These are phyloP conservation scores for Tromatobia lineatoria DNA, from an alignment of 2,888 invertebrate genomes.

Conservation along the genomic window DNA sequence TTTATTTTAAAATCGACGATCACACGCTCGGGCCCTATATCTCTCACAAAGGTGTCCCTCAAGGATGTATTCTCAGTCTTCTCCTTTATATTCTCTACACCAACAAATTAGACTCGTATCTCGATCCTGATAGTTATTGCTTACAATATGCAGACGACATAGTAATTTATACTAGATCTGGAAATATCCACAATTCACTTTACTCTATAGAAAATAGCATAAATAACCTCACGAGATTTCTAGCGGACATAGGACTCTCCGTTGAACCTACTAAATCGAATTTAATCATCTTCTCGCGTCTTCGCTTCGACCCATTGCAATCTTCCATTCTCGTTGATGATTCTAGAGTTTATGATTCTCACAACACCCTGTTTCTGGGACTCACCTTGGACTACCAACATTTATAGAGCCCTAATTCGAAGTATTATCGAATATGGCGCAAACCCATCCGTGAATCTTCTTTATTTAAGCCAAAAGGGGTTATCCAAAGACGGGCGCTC, in stretches of 20 bases:
- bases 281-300: too few species aligned
- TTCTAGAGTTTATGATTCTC: not conserved
- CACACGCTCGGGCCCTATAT: not conserved
- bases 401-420: slow-evolving; percentile 34
- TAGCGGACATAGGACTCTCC: too few species aligned
- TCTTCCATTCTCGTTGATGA: not conserved
- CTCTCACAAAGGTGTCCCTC: not conserved
- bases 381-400: slow-evolving; percentile 12
- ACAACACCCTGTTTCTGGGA: slow-evolving; percentile 22
- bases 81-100: slow-evolving; percentile 14
- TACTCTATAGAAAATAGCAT: too few species aligned
- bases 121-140: not conserved
- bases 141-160: not conserved
- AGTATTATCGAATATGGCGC: slow-evolving; percentile 47
- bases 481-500: slow-evolving; percentile 29
- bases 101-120: not conserved
- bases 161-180: not conserved
- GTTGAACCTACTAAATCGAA: too few species aligned
- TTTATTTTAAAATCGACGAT: not conserved
- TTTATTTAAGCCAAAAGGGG: not conserved
- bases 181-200: not conserved
- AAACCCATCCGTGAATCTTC: not conserved
- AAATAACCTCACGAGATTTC: too few species aligned
- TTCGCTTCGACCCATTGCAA: too few species aligned
- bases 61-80: slow-evolving; percentile 9